A percentile compares a stretch with the other conserved stretches of the same genome.
Conservation (phyloP, 2,797 vertebrate genomes). For the Xenentodon cancila region DNA sequence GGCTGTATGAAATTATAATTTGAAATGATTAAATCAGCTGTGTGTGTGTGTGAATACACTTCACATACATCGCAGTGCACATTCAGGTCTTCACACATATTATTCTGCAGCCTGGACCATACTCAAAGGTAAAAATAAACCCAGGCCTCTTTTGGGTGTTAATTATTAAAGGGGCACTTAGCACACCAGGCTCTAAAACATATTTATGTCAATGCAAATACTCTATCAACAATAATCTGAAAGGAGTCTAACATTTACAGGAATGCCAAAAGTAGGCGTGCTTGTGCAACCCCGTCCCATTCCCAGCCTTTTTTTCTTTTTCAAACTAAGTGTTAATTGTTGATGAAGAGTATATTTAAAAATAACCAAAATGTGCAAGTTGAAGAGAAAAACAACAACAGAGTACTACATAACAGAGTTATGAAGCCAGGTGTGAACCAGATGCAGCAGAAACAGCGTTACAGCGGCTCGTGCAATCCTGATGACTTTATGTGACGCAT, state of each 20-base stretch:
- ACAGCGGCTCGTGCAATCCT: conserved; percentile 20
- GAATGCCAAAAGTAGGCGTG: conserved; percentile 9
- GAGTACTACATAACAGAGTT: conserved; percentile 51
- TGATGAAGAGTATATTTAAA: conserved; percentile 44
- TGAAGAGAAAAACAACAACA: conserved; percentile 3
- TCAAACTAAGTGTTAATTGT: conserved; percentile 20
- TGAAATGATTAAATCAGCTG: conserved; percentile 14
- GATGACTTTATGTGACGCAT: conserved; percentile 42
- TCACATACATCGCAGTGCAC: conserved; percentile 28
- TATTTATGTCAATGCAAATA: conserved; percentile 18
- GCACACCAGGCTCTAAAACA: conserved; percentile 40
- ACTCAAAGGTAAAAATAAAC: conserved; percentile 62
- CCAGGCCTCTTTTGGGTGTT: conserved; percentile 28
- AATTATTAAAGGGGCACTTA: conserved; percentile 66
- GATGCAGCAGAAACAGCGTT: conserved; percentile 48
- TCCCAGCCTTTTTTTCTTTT: too few relatives aligned
- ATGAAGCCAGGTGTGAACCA: conserved; percentile 63
- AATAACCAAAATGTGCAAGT: conserved; percentile 40
- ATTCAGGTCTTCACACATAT: conserved; percentile 5
- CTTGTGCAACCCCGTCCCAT: too few relatives aligned
- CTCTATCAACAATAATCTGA: conserved; percentile 5
- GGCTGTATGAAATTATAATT: neutral
- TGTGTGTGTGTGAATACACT: conserved; percentile 11
- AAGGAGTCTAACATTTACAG: conserved; percentile 23
- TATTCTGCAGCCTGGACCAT: conserved; percentile 35